These are phyloP conservation scores for Fragum sueziense DNA, from an alignment of 2,888 invertebrate species.

Conservation along the genomic window DNA sequence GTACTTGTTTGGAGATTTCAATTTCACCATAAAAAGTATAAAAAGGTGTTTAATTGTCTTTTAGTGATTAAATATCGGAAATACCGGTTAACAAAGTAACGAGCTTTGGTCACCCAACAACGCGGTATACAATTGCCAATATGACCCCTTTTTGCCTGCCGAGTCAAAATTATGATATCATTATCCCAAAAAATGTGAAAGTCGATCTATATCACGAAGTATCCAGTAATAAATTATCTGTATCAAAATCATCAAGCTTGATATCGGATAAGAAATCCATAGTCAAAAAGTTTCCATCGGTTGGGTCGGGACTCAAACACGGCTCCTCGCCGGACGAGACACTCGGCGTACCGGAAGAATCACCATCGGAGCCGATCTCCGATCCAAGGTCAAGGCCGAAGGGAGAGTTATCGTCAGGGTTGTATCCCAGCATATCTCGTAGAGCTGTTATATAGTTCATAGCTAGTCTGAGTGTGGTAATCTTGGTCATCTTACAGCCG, in stretches of 20 bases:
- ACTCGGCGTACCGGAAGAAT: constrained; percentile 54
- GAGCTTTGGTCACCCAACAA: no score
- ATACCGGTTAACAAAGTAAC: no score
- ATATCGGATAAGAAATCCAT: constrained; percentile 59
- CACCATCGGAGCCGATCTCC: constrained; percentile 59
- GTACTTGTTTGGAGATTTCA: no score
- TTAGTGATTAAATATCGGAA: no score
- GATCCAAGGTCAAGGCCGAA: constrained; percentile 33
- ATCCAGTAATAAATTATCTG: constrained; percentile 49
- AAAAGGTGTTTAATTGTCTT: no score
- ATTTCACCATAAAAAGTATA: no score
- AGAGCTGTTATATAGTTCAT: constrained; percentile 93
- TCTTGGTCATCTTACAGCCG: constrained; percentile 88
- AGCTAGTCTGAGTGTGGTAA: constrained; percentile 92
- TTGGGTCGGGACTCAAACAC: constrained; percentile 60
- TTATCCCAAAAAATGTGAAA: not conserved
- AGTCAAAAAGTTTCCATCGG: constrained; percentile 61
- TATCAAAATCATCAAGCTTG: constrained; percentile 56
- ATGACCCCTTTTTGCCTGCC: no score
- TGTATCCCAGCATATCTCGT: constrained; percentile 71
- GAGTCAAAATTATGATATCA: no score
- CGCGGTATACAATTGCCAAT: no score
- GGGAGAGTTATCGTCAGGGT: constrained; percentile 4
- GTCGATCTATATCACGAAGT: constrained; percentile 48
- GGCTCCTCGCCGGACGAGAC: constrained; percentile 62